These are phyloP conservation scores for Phrynosoma blainvillii DNA, from an alignment of 2,113 vertebrate genomes.

Conservation along the genomic window DNA sequence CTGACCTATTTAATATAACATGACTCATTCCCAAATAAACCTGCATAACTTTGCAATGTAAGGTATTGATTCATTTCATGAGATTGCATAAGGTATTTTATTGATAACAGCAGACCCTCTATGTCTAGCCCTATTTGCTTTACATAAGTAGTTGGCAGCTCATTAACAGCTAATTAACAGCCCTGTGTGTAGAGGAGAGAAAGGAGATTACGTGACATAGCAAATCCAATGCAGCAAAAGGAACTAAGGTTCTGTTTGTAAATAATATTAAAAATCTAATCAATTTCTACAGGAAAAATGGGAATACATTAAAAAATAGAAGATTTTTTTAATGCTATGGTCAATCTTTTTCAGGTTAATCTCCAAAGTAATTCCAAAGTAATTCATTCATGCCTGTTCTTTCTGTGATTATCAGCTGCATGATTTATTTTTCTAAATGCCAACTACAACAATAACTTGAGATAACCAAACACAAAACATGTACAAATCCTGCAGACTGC, in stretches of 20 bases:
- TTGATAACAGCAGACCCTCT: slow-evolving; percentile 57
- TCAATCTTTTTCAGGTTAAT: background rate
- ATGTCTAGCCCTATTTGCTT: slow-evolving; percentile 72
- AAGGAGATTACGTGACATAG: slow-evolving; percentile 70
- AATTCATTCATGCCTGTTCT: background rate
- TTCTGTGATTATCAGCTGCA: background rate
- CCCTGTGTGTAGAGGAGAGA: slow-evolving; percentile 41
- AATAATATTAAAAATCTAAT: slow-evolving; percentile 53
- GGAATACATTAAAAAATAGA: background rate
- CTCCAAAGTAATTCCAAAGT: no score
- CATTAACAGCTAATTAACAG: slow-evolving; percentile 80
- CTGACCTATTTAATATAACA: background rate
- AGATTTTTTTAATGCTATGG: background rate
- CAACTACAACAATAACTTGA: background rate
- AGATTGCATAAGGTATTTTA: slow-evolving; percentile 63
- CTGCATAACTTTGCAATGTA: background rate
- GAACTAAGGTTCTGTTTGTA: slow-evolving; percentile 63
- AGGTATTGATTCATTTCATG: slow-evolving; percentile 57
- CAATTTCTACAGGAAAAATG: slow-evolving; percentile 58
- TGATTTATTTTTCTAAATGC: background rate
- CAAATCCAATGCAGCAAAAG: slow-evolving; percentile 73
- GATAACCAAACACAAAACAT: background rate
- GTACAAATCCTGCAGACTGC: background rate
- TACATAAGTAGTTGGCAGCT: slow-evolving; percentile 78
- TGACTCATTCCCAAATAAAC: background rate